Percentiles rank a stretch among this genome's conserved stretches.
Conservation (phyloP, 1,140 invertebrate genomes). For the Geopemphigus sp. region DNA sequence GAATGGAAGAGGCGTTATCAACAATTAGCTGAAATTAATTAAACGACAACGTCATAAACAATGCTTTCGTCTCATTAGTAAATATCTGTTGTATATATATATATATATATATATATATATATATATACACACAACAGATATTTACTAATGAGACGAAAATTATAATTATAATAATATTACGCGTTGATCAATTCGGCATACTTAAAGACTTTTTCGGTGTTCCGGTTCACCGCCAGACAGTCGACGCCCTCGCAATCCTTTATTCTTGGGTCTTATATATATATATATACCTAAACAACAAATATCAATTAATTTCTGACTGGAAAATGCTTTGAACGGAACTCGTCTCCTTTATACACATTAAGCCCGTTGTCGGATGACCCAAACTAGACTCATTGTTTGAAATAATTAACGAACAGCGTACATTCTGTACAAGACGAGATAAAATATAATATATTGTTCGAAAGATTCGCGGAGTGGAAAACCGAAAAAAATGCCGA, state of each 20-base stretch:
- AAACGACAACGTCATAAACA: not conserved
- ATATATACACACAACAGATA: not conserved
- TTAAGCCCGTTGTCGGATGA: not conserved
- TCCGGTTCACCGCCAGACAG: no score
- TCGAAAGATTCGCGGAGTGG: not conserved
- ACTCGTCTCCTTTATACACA: not conserved
- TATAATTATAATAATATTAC: conserved; percentile 3
- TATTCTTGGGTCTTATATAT: not conserved
- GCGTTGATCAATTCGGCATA: conserved; percentile 20
- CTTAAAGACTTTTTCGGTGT: not conserved
- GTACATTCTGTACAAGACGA: not conserved
- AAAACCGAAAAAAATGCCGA: not conserved
- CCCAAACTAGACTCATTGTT: not conserved
- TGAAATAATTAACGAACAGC: not conserved
- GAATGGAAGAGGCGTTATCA: not conserved
- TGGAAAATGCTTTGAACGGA: not conserved
- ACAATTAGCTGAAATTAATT: conserved; percentile 20
- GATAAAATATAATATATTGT: not conserved
- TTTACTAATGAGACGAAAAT: not conserved
- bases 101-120: not conserved
- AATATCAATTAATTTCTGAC: not conserved
- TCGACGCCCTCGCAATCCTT: not conserved
- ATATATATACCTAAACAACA: not conserved
- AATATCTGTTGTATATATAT: no score
- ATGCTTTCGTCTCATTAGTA: not conserved